These are phyloP conservation scores for Datnioides undecimradiatus DNA, from an alignment of 2,113 vertebrate species.

Conservation along the genomic window DNA sequence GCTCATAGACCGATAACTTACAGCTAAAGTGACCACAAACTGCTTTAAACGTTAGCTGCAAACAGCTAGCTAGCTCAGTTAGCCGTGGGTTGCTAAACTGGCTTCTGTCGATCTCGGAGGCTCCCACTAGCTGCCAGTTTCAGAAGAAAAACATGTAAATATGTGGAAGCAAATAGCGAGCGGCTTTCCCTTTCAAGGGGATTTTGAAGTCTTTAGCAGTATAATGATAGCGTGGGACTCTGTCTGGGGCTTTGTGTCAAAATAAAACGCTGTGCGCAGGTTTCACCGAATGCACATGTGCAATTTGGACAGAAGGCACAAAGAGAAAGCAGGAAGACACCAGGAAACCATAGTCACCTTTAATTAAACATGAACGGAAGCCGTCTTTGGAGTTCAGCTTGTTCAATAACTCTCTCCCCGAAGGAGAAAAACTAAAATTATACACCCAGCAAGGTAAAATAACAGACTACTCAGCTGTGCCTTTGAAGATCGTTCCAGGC, in stretches of 20 bases:
- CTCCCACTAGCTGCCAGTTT: no score
- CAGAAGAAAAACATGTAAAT: no score
- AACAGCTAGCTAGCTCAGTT: no score
- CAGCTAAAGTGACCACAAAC: no score
- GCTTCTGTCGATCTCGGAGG: no score
- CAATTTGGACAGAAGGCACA: not conserved
- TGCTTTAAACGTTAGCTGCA: no score
- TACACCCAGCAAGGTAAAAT: conserved; percentile 26
- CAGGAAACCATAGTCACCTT: not conserved
- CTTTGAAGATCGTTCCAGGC: not conserved
- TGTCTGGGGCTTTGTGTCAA: not conserved
- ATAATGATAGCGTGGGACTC: not conserved
- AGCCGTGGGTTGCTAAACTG: no score
- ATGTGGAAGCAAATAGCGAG: no score
- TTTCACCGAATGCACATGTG: not conserved
- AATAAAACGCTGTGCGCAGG: not conserved
- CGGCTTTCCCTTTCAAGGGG: not conserved
- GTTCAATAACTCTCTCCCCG: not conserved
- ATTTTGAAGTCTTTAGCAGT: no score
- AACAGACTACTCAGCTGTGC: conserved; percentile 14
- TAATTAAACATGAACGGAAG: conserved; percentile 6
- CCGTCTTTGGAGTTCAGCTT: not conserved
- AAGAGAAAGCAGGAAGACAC: not conserved
- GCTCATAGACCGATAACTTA: no score
- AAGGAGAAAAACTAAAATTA: conserved; percentile 22